Evolutionary conservation across 2,113 vertebrate genomes (phyloP), one percentile per base, ranked within the genome.

Genomic region (Zosterops borbonicus): DNA sequence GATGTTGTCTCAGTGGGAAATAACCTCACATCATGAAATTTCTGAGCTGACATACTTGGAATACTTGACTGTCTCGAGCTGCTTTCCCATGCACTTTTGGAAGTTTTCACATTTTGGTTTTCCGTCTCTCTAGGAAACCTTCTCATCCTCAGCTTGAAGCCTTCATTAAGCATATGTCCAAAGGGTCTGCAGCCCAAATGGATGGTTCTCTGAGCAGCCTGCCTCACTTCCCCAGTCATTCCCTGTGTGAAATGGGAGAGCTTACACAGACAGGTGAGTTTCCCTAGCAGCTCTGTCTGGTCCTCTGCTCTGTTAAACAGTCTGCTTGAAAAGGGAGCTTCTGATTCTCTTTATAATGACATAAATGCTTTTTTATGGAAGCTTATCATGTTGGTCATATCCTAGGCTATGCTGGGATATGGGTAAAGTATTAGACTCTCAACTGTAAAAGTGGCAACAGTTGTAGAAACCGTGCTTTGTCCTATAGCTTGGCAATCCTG

Each of bases 201-300:
- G 99, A 99, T 89, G 98, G 98, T 28, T 97, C 98, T 37, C 96
- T 99, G 42, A 98, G 97, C 80, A 98, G 98, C 35, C 96, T 99
- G 84, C 98, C 99, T 69, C 99, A 99, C n/a, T 98, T 99, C 89
- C 99, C 99, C 41, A 99, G 97, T 65, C 99, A 99, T 90, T 98
- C 97, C 13, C 53, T 97, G 58, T 99, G 99, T 53, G 99, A 99
- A 95, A 99, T 99, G 98, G 99, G 99, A 59, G 99, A 99, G 75
- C 99, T 99, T 63, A 99, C 99, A 0, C 99, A 99, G 98, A 99
- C 99, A 98, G 99, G 99, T 99, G 92, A 28, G 90, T 68, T 64
- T 13, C 65, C 28, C 2, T 7, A 33, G 56, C 42, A 83, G 24
- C 33, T 71, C 60, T 47, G 9, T 27, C 33, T 58, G 6, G 0